phyloP scores from a whole-genome alignment of 2,797 vertebrate species.

The Chiloscyllium punctatum region DNA sequence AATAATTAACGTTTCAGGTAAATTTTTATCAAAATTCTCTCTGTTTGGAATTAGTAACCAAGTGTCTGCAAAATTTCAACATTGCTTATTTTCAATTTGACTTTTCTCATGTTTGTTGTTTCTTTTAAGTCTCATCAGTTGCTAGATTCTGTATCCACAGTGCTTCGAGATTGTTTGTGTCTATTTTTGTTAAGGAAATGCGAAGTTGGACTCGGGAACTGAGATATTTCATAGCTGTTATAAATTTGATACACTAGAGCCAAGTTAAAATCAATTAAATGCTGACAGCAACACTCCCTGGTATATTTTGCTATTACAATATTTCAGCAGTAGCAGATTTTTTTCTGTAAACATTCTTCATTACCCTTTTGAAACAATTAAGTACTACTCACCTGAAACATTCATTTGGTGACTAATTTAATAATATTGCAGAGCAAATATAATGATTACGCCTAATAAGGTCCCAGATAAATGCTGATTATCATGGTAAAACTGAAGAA shows the following conservation, averaged over 20 bases:
- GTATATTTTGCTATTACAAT: background rate
- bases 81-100: slow-evolving; percentile 18
- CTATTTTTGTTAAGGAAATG: background rate
- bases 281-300: background rate
- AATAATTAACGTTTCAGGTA: background rate
- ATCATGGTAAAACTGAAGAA: background rate
- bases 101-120: background rate
- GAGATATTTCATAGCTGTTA: background rate
- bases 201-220: background rate
- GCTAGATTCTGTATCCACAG: background rate
- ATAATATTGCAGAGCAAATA: no score
- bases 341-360: background rate
- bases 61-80: background rate
- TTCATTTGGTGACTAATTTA: background rate
- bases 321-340: background rate
- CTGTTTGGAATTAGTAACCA: background rate
- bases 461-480: background rate
- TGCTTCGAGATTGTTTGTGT: background rate
- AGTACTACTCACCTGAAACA: background rate
- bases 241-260: background rate
- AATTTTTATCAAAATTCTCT: background rate
- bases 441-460: background rate
- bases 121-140: background rate
- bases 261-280: background rate
- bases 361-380: background rate